Conservation (phyloP, 2,113 vertebrate species). For the Ophiodon elongatus region DNA sequence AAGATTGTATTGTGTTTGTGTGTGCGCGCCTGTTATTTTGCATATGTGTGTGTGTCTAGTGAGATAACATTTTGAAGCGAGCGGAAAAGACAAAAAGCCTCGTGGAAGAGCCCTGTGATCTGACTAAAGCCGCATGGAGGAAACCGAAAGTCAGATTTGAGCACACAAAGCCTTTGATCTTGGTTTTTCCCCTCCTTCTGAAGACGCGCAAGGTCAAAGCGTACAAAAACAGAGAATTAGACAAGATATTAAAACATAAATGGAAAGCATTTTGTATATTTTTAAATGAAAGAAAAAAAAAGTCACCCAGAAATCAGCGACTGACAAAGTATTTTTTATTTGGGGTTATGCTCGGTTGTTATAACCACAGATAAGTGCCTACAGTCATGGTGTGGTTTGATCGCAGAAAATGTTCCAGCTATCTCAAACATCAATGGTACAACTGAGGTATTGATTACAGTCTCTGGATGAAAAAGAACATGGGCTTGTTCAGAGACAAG, state of each 20-base stretch:
- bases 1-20: slow-evolving; percentile 36
- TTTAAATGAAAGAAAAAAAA: too few species aligned
- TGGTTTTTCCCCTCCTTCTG: neutral
- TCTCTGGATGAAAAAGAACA: slow-evolving; percentile 39
- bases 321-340: neutral
- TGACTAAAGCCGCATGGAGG: slow-evolving; percentile 42
- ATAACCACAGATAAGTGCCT: neutral
- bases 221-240: slow-evolving; percentile 28
- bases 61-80: slow-evolving; percentile 51
- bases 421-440: slow-evolving; percentile 31
- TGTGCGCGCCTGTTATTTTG: slow-evolving; percentile 24
- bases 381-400: neutral
- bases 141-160: slow-evolving; percentile 48
- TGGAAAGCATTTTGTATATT: neutral
- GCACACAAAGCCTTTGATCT: slow-evolving; percentile 43
- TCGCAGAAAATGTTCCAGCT: neutral
- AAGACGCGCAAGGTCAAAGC: slow-evolving; percentile 55
- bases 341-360: neutral
- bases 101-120: slow-evolving; percentile 47
- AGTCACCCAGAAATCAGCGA: neutral
- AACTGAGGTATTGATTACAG: slow-evolving; percentile 44
- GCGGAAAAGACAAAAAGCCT: slow-evolving; percentile 50
- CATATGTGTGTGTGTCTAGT: slow-evolving; percentile 38
- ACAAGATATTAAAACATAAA: slow-evolving; percentile 22
- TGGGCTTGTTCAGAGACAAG: slow-evolving; percentile 8